Percentiles rank a stretch among this genome's conserved stretches.
These are phyloP conservation scores for Macroglossus sobrinus DNA, from an alignment of 2,113 vertebrate genomes.

Conservation along the genomic window DNA sequence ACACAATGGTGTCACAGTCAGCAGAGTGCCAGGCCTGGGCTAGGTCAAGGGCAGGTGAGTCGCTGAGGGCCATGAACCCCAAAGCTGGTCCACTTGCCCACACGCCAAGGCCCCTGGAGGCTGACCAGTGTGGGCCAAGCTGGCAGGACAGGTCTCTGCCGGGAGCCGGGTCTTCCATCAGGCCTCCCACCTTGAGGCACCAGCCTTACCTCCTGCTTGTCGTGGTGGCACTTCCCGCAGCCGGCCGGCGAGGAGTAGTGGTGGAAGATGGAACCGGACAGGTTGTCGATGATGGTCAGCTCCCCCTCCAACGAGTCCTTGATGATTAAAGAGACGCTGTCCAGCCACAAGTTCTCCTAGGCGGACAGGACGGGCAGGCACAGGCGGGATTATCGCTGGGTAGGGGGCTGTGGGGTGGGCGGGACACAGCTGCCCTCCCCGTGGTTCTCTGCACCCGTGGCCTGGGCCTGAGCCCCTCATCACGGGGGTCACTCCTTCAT, in stretches of 20 bases:
- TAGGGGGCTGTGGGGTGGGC: background rate
- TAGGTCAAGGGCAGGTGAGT: conserved; percentile 67
- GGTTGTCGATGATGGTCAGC: conserved; percentile 99
- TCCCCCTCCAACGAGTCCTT: conserved; percentile 99
- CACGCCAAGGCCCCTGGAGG: background rate
- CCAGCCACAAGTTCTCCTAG: conserved; percentile 99
- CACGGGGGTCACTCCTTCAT: background rate
- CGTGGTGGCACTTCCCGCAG: conserved; percentile 92
- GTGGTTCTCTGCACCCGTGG: background rate
- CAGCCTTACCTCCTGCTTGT: conserved; percentile 93
- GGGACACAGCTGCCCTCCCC: background rate
- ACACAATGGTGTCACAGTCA: conserved; percentile 66
- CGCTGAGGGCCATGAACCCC: background rate
- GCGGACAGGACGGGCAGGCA: conserved; percentile 86
- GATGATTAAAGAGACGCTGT: conserved; percentile 99
- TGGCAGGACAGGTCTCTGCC: conserved; percentile 37
- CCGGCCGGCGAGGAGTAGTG: conserved; percentile 95
- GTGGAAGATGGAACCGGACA: conserved; percentile 99
- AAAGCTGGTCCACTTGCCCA: background rate
- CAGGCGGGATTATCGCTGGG: conserved; percentile 81
- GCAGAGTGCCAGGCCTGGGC: conserved; percentile 67
- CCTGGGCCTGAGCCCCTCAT: background rate
- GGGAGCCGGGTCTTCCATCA: fast-evolving
- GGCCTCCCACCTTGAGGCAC: background rate
- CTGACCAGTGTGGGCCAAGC: conserved; percentile 22